A percentile compares a stretch with the other conserved stretches of the same genome.
Evolutionary conservation across 2,797 vertebrate genomes (phyloP).

Genomic region (Mionectes olivaceus): DNA sequence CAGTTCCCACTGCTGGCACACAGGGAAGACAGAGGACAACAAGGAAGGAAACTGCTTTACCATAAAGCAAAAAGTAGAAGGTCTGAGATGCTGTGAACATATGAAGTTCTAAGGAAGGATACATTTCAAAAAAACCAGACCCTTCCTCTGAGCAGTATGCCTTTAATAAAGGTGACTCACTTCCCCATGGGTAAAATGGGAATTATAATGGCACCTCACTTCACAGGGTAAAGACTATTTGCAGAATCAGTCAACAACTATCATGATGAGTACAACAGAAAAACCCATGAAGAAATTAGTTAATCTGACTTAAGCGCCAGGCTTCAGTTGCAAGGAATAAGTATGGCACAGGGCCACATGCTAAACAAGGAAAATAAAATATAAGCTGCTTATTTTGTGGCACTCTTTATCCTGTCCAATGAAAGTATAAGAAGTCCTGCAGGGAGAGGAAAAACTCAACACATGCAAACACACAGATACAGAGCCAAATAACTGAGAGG

Average conservation of each 20-base stretch:
- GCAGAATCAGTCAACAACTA: constrained; percentile 17
- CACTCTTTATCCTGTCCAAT: background rate
- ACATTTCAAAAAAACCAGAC: background rate
- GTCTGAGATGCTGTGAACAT: background rate
- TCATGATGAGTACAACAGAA: background rate
- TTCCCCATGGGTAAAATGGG: background rate
- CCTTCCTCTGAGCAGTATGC: background rate
- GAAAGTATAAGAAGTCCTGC: background rate
- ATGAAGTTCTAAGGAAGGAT: background rate
- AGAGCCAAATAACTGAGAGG: background rate
- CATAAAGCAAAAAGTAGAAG: background rate
- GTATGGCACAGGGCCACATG: constrained; percentile 5
- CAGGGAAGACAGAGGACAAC: background rate
- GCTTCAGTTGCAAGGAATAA: background rate
- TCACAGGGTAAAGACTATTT: constrained; percentile 10
- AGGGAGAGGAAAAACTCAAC: background rate
- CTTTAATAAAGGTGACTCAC: background rate
- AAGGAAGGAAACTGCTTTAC: background rate
- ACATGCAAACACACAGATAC: background rate
- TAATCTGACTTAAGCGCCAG: constrained; percentile 33
- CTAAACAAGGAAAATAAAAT: constrained; percentile 22
- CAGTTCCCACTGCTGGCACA: background rate
- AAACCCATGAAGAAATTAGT: constrained; percentile 35
- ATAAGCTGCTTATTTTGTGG: constrained; percentile 24
- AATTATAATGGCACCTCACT: background rate